Base-by-base conservation (phyloP, 2,797 vertebrate genomes). In the Silurus aristotelis region DNA sequence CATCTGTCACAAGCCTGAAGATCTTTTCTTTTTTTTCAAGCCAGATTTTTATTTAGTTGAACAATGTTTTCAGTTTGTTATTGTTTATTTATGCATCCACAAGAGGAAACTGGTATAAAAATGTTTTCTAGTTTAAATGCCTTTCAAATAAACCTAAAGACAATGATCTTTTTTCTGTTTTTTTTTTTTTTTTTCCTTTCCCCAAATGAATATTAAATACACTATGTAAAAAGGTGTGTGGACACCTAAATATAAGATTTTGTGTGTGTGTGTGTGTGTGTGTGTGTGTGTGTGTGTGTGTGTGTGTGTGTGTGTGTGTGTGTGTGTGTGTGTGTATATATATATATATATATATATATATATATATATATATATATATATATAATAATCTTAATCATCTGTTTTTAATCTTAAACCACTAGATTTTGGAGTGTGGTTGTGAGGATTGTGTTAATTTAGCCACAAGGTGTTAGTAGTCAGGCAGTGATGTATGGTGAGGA, bases 121-220 rank as follows among this genome's bases (percentile, higher is more conserved):
- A 15, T 38, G 31, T 60, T 38, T 13, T 58, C 56, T 46, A 13
- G 3, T 27, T 66, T 31, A 25, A 73, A 46, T 66, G n/a, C 70
- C 14, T 1, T 85, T 73, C 1, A 68, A 83, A 83, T 86, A 86
- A 86, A 85, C 17, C 58, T 48, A 6, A 76, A 73, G 1, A 72
- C 22, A 17, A 1, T 71, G 6, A 9, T 20, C 6, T n/a, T 31
- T 55, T 52, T 56, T 14, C 48, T 2, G 9, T 12, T 27, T 66
- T 3, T 2, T 25, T 66, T 13, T 12, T 66, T 12, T 6, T 68
- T 68, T 68, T 19, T 38, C 2, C 9, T 25, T 25, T 22, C 27
- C 60, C 6, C 25, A 67, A 66, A 19, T 27, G 52, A 61, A 22
- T 0, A 61, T 25, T 12, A 2, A 75, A n/a, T 52, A 25, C 38